Percentiles rank a stretch among this genome's conserved stretches.
phyloP scores from a whole-genome alignment of 1,140 invertebrate species.

The Apis cerana region DNA sequence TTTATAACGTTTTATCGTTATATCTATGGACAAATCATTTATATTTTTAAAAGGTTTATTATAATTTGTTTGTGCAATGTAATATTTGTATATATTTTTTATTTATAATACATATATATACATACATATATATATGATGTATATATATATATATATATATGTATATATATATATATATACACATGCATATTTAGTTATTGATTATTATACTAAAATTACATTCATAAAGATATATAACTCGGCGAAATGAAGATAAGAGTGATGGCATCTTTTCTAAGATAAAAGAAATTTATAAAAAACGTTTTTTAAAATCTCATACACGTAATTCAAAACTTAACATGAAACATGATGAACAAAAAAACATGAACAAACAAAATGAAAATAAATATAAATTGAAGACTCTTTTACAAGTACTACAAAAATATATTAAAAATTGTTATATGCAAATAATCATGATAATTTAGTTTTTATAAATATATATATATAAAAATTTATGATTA shows the following conservation, averaged over 20 bases:
- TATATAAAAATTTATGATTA: slow-evolving; percentile 6
- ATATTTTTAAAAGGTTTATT: slow-evolving; percentile 29
- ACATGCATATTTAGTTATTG: slow-evolving; percentile 8
- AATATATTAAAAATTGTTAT: background rate
- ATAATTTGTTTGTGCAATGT: slow-evolving; percentile 1
- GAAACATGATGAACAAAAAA: background rate
- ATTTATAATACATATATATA: background rate
- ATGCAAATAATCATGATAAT: background rate
- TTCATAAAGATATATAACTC: slow-evolving; percentile 31
- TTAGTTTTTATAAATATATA: background rate
- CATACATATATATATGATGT: background rate
- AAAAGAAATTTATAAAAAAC: background rate
- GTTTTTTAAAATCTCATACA: background rate
- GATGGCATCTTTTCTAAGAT: background rate
- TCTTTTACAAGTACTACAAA: slow-evolving; percentile 12
- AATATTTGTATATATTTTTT: background rate
- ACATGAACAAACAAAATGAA: background rate
- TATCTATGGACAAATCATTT: slow-evolving; percentile 18
- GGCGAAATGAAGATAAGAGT: background rate
- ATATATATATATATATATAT: background rate
- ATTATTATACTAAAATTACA: slow-evolving; percentile 20
- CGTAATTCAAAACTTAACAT: slow-evolving; percentile 9
- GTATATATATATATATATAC: slow-evolving; percentile 7
- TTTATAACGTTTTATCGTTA: slow-evolving; percentile 10
- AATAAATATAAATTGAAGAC: slow-evolving; percentile 12